A percentile compares a stretch with the other conserved stretches of the same genome.
Evolutionary conservation across 2,888 invertebrate species (phyloP).

Genomic region (Eremobia ochroleuca): DNA sequence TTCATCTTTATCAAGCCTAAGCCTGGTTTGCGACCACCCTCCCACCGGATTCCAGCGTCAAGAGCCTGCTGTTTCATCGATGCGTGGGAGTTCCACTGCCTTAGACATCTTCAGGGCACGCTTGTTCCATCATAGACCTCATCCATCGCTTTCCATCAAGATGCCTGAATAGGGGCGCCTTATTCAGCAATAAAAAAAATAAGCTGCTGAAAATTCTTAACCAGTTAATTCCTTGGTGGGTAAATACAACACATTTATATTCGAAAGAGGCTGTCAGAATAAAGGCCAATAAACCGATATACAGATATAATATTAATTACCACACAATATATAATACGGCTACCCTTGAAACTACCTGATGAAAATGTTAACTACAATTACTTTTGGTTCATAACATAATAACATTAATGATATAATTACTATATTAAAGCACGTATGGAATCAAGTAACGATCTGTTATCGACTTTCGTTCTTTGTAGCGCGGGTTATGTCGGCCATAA

Average conservation of each 20-base stretch:
- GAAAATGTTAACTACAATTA: constrained; percentile 59
- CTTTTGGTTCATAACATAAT: constrained; percentile 33
- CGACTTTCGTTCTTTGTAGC: neutral
- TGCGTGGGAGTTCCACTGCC: too few species aligned
- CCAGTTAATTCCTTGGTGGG: neutral
- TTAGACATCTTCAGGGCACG: too few species aligned
- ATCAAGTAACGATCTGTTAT: constrained; percentile 18
- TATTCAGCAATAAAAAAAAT: too few species aligned
- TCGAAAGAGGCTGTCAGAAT: neutral
- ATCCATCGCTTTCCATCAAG: too few species aligned
- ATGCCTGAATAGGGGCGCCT: too few species aligned
- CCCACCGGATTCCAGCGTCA: too few species aligned
- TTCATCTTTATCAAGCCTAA: neutral
- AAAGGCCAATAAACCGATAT: constrained; percentile 22
- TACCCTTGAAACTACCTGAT: constrained; percentile 39
- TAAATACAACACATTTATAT: neutral
- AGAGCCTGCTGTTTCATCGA: too few species aligned
- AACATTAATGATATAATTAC: constrained; percentile 32
- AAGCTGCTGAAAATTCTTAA: neutral
- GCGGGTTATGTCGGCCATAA: neutral
- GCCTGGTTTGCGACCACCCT: too few species aligned
- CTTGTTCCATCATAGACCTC: too few species aligned
- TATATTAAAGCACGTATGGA: constrained; percentile 15
- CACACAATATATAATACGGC: constrained; percentile 22
- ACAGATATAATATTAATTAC: constrained; percentile 36